Evolutionary conservation across 2,888 invertebrate species (phyloP), one percentile per base, ranked within the genome.

Genomic region (Lepas anatifera): DNA sequence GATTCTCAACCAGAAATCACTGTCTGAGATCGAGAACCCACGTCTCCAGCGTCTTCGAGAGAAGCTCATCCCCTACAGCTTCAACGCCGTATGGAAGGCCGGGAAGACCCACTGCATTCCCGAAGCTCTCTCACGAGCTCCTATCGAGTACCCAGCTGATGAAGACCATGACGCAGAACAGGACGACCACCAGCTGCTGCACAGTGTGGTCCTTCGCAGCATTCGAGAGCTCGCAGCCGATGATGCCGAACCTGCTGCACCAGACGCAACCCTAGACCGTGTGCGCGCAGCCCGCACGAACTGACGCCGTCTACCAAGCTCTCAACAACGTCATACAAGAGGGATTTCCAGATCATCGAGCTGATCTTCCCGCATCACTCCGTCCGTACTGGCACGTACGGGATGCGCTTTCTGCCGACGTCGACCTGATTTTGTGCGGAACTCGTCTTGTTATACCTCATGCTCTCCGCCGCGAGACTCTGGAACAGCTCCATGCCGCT

Each of bases 1-100:
- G 0, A 68, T 52, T 6, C 32, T 70, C 32, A 70, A 68, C 68
- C n/a, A 27, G 18, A 67, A 67, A 27, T 43, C 66, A n/a, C 67
- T n/a, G 46, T 50, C 67, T 11, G 70, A 52, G 22, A 25, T 68
- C 16, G 52, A 68, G 43, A 68, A 71, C 43, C 64, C 69, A 35
- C 7, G 58, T 10, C 27, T 70, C 25, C 70, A 68, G 25, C 52
- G 70, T 16, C n/a, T 68, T 18, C 16, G 58, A 39, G 58, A 52
- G 63, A 50, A 52, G 16, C n/a, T 70, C n/a, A 11, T 41, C 25
- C 68, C 35, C 18, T 70, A 70, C 46, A 8, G 39, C 32, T 68
- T 70, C 41, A 68, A 27, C 3, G 52, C 43, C 22, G 52, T 58
- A 32, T 68, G 70, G 68, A 48, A 46, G 1, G 43, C 67, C 29